These are phyloP conservation scores for Enteromius thamalakanensis DNA, from an alignment of 2,797 vertebrate species.

Conservation along the genomic window DNA sequence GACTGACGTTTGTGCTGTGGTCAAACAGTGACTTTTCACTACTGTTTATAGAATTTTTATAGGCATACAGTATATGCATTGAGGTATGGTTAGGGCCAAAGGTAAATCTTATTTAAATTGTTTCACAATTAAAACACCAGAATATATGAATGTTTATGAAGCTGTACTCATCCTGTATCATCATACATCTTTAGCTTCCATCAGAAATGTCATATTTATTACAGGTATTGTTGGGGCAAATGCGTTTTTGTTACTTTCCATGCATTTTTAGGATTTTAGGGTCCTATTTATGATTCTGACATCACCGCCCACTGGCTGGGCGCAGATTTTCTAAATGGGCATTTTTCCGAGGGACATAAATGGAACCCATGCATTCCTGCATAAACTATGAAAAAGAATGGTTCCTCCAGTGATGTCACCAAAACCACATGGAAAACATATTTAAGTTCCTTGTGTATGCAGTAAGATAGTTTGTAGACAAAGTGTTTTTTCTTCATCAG, in stretches of 20 bases:
- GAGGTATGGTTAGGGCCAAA: neutral
- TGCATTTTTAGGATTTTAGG: neutral
- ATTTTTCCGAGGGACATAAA: neutral
- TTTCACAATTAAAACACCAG: neutral
- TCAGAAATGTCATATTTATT: neutral
- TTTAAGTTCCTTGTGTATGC: neutral
- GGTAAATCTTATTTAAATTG: neutral
- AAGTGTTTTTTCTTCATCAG: neutral
- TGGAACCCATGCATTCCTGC: neutral
- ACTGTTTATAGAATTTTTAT: neutral
- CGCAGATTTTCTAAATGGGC: neutral
- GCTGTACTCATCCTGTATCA: no score
- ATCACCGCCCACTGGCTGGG: neutral
- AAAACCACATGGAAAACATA: neutral
- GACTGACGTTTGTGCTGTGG: conserved; percentile 9
- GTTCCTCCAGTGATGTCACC: neutral
- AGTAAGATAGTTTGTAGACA: neutral
- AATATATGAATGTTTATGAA: neutral
- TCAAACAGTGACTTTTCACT: neutral
- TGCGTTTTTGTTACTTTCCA: neutral
- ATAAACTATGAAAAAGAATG: neutral
- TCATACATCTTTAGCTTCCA: neutral
- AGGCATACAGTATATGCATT: neutral
- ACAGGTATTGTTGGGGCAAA: neutral
- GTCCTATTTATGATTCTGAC: neutral